Conservation (phyloP, 2,797 vertebrate genomes). For the Moxostoma hubbsi region DNA sequence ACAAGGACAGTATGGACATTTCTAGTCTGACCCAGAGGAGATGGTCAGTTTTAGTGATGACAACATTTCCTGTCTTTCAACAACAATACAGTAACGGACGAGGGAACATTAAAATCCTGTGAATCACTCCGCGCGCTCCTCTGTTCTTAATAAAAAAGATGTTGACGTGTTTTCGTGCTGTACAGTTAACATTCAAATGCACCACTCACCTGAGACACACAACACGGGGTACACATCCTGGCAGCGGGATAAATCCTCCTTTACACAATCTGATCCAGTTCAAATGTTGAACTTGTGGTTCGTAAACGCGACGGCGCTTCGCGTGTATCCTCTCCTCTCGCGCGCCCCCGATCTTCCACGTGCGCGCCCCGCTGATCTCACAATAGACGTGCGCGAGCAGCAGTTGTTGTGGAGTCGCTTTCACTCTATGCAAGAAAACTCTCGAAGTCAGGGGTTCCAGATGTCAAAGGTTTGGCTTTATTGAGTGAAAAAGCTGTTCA, state of each 20-base stretch:
- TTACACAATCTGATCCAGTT: constrained; percentile 14
- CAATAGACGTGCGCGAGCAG: constrained; percentile 29
- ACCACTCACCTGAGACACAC: constrained; percentile 77
- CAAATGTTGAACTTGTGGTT: constrained; percentile 53
- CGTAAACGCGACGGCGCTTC: constrained; percentile 16
- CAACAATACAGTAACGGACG: neutral
- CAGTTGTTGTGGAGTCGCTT: neutral
- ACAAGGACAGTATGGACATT: neutral
- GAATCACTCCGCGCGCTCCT: neutral
- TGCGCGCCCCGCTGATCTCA: constrained; percentile 9
- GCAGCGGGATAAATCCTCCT: neutral
- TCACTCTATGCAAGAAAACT: too few relatives aligned
- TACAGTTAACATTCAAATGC: neutral
- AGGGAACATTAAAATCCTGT: neutral
- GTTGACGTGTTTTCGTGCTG: neutral
- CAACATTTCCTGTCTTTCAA: neutral
- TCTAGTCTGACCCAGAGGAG: neutral
- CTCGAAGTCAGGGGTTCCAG: too few relatives aligned
- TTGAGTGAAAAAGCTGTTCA: neutral
- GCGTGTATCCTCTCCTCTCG: neutral
- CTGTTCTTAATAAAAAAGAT: neutral
- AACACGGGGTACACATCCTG: constrained; percentile 76
- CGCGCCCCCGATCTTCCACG: neutral
- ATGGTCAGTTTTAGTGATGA: neutral
- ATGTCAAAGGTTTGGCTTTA: too few relatives aligned